These are phyloP conservation scores for Raphicerus campestris DNA, from an alignment of 2,113 vertebrate genomes.

Conservation along the genomic window DNA sequence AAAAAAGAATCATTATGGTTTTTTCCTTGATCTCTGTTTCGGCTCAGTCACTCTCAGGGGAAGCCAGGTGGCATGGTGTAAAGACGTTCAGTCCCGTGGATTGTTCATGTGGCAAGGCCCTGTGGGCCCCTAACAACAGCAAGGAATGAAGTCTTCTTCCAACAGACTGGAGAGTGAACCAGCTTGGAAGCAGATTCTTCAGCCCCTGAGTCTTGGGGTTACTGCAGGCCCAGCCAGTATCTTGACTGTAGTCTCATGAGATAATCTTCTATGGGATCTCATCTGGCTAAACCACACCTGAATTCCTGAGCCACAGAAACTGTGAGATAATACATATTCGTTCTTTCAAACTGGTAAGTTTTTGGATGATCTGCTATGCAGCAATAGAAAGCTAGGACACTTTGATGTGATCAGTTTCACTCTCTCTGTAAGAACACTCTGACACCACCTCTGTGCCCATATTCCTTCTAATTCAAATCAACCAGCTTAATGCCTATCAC, in stretches of 20 bases:
- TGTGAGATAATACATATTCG: background rate
- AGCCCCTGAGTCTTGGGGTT: background rate
- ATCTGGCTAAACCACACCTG: background rate
- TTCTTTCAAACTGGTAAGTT: background rate
- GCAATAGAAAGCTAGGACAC: background rate
- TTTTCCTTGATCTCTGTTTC: background rate
- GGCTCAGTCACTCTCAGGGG: background rate
- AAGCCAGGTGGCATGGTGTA: background rate
- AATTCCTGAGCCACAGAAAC: background rate
- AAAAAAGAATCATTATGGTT: background rate
- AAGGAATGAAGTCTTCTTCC: background rate
- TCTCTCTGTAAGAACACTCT: background rate
- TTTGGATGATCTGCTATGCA: background rate
- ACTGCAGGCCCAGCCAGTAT: too few species aligned
- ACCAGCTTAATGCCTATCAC: background rate
- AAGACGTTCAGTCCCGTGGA: background rate
- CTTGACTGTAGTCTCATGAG: background rate
- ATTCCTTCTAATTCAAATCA: background rate
- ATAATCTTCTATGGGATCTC: background rate
- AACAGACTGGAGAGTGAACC: background rate
- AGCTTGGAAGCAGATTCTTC: background rate
- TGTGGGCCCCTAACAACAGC: background rate
- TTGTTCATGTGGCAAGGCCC: background rate
- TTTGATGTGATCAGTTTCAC: background rate
- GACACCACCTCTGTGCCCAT: background rate